phyloP scores from a whole-genome alignment of 2,888 invertebrate genomes.

The Acronicta aceris region DNA sequence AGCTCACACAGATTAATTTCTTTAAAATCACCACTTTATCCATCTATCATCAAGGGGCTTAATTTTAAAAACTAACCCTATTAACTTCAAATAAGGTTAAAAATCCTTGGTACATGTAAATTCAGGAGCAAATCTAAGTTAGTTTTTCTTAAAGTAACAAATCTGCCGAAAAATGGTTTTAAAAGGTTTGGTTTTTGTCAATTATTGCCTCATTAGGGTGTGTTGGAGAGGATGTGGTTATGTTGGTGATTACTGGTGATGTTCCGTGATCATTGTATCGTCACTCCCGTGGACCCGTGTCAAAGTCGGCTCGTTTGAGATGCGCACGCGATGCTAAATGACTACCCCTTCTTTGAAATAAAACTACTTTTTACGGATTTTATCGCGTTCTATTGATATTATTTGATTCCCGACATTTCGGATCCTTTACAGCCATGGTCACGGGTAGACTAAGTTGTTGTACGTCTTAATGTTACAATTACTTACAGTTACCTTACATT shows the following conservation, averaged over 20 bases:
- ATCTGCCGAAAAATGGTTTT: constrained; percentile 29
- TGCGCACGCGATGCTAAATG: constrained; percentile 29
- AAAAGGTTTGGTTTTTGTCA: constrained; percentile 41
- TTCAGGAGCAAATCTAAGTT: not conserved
- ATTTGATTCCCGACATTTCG: too few species aligned
- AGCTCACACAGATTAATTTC: constrained; percentile 45
- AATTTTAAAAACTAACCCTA: constrained; percentile 1
- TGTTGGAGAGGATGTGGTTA: constrained; percentile 52
- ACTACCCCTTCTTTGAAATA: constrained; percentile 8
- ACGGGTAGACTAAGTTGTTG: too few species aligned
- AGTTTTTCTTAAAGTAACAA: constrained; percentile 24
- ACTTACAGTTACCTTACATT: too few species aligned
- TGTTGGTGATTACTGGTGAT: constrained; percentile 16
- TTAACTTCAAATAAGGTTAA: rapidly evolving
- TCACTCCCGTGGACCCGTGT: constrained; percentile 37
- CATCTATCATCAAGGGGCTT: not conserved
- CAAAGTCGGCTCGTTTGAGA: constrained; percentile 24
- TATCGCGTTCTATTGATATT: too few species aligned
- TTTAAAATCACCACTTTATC: constrained; percentile 24
- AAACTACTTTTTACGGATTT: too few species aligned
- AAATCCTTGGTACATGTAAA: rapidly evolving
- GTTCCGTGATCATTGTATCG: constrained; percentile 48
- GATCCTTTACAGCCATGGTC: too few species aligned
- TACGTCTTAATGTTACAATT: too few species aligned
- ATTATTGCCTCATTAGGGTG: constrained; percentile 48